Evolutionary conservation across 1,140 invertebrate genomes (phyloP).

Genomic region (Mizuhopecten yessoensis): DNA sequence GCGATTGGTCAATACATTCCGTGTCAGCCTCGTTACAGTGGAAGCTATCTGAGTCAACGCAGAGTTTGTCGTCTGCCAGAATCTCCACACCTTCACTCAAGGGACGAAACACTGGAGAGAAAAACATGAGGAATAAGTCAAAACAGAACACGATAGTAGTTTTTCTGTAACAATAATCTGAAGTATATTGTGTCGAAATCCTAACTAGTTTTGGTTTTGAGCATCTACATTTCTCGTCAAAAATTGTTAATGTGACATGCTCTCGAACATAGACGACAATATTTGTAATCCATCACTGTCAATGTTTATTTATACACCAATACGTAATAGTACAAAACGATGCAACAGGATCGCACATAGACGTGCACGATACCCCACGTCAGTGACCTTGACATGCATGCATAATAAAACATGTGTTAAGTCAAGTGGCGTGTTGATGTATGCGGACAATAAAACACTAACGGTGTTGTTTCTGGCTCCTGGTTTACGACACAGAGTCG

Average conservation of each 20-base stretch:
- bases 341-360: background rate
- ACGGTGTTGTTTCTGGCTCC: too few relatives aligned
- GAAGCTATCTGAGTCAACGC: slow-evolving; percentile 42
- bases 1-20: slow-evolving; percentile 48
- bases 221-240: background rate
- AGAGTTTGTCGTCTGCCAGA: slow-evolving; percentile 1
- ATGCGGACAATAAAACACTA: too few relatives aligned
- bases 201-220: background rate
- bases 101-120: background rate
- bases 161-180: too few relatives aligned
- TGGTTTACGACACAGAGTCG: too few relatives aligned
- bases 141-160: background rate
- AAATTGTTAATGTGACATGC: background rate
- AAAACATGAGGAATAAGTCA: background rate
- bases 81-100: slow-evolving; percentile 21
- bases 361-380: background rate
- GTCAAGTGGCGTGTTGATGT: too few relatives aligned
- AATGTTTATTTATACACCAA: background rate
- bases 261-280: background rate
- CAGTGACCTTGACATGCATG: background rate
- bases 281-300: background rate
- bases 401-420: too few relatives aligned
- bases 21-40: slow-evolving; percentile 46
- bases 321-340: background rate
- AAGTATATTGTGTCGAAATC: too few relatives aligned